Conservation (phyloP, 1,140 invertebrate genomes). For the Hyles vespertilio region DNA sequence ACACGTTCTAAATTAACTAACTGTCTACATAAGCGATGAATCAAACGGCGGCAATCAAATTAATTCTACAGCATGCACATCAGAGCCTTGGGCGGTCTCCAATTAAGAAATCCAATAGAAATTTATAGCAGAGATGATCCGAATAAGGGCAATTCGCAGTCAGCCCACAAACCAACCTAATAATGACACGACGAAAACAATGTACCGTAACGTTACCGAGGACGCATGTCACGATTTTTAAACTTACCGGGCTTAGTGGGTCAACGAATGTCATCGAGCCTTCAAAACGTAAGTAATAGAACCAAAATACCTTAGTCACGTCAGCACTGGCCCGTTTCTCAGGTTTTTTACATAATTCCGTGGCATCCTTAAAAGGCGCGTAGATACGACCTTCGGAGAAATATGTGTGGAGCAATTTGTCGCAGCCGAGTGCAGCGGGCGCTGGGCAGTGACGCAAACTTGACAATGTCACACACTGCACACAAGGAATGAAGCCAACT, state of each 20-base stretch:
- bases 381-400: constrained; percentile 12
- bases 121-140: constrained; percentile 18
- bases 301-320: constrained; percentile 23
- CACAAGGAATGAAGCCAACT: too few relatives aligned
- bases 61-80: background rate
- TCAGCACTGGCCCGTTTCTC: constrained; percentile 27
- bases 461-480: background rate
- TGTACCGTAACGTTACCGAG: constrained; percentile 30
- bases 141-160: constrained; percentile 24
- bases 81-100: constrained; percentile 12
- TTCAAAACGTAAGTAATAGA: constrained; percentile 33
- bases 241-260: constrained; percentile 26
- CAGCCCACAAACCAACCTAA: constrained; percentile 21
- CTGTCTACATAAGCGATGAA: background rate
- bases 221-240: constrained; percentile 50
- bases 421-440: background rate
- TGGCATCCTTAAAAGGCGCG: constrained; percentile 15
- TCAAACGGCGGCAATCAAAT: constrained; percentile 2
- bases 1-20: too few relatives aligned
- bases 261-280: constrained; percentile 48
- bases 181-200: constrained; percentile 34
- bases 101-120: constrained; percentile 21
- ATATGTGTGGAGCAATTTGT: constrained; percentile 9
- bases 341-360: constrained; percentile 30
- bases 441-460: background rate